Percentiles rank a stretch among this genome's conserved stretches.
Evolutionary conservation across 2,113 vertebrate species (phyloP).

Genomic region (Platanista minor): DNA sequence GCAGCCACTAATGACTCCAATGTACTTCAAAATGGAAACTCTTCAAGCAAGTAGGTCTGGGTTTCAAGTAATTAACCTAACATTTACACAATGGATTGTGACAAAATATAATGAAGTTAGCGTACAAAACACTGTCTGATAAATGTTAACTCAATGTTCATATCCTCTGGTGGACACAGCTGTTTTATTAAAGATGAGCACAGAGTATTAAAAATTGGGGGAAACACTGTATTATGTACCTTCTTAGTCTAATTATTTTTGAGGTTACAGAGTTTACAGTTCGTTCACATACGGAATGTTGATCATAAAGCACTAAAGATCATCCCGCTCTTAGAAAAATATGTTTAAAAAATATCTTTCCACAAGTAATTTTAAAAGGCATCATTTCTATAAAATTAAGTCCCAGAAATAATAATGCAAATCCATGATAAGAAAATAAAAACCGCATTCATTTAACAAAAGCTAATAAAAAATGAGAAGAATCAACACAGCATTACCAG

Average conservation of each 20-base stretch:
- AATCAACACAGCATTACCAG: background rate
- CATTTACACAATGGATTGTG: constrained; percentile 27
- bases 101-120: constrained; percentile 52
- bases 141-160: constrained; percentile 29
- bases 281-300: background rate
- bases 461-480: constrained; percentile 2
- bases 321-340: background rate
- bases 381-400: constrained; percentile 25
- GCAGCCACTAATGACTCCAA: constrained; percentile 28
- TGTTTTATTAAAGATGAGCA: background rate
- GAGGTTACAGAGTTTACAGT: constrained; percentile 23
- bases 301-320: constrained; percentile 27
- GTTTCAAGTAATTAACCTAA: constrained; percentile 55
- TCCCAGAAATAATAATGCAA: background rate
- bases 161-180: background rate
- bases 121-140: constrained; percentile 11
- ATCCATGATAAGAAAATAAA: constrained; percentile 27
- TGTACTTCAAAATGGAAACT: constrained; percentile 48
- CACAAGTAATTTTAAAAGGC: constrained; percentile 4
- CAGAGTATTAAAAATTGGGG: constrained; percentile 14
- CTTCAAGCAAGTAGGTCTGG: constrained; percentile 23
- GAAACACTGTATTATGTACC: background rate
- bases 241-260: constrained; percentile 21
- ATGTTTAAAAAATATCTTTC: constrained; percentile 15
- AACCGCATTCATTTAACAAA: constrained; percentile 35